Conservation (phyloP, 2,797 vertebrate genomes). For the Periparus ater region DNA sequence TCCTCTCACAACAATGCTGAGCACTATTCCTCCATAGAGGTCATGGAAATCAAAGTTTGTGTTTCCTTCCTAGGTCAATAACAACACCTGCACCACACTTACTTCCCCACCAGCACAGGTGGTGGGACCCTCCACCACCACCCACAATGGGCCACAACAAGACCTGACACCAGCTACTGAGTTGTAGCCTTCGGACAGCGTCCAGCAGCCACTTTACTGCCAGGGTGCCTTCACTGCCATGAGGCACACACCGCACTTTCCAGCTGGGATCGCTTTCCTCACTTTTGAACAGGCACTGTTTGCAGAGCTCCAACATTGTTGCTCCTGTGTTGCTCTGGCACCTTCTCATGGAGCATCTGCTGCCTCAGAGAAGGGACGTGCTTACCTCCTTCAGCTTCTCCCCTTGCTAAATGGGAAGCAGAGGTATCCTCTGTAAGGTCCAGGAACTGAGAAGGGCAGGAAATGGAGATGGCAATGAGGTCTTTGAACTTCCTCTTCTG, state of each 20-base stretch:
- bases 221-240: not conserved
- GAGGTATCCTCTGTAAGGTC: not conserved
- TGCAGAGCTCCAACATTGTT: not conserved
- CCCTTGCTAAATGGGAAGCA: not conserved
- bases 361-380: not conserved
- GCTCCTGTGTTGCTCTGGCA: not conserved
- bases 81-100: fast-evolving
- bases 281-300: not conserved
- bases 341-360: not conserved
- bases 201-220: not conserved
- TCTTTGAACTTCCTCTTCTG: not conserved
- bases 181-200: not conserved
- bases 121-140: not conserved
- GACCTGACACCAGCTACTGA: not conserved
- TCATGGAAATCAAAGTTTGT: not conserved
- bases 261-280: not conserved
- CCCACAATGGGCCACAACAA: not conserved
- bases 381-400: not conserved
- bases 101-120: fast-evolving
- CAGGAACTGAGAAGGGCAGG: not conserved
- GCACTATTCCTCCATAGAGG: not conserved
- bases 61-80: not conserved
- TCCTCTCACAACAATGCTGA: not conserved
- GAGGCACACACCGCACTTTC: not conserved
- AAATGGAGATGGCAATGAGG: not conserved